Base-by-base conservation (phyloP, 2,797 vertebrate species). In the Acanthopagrus latus region DNA sequence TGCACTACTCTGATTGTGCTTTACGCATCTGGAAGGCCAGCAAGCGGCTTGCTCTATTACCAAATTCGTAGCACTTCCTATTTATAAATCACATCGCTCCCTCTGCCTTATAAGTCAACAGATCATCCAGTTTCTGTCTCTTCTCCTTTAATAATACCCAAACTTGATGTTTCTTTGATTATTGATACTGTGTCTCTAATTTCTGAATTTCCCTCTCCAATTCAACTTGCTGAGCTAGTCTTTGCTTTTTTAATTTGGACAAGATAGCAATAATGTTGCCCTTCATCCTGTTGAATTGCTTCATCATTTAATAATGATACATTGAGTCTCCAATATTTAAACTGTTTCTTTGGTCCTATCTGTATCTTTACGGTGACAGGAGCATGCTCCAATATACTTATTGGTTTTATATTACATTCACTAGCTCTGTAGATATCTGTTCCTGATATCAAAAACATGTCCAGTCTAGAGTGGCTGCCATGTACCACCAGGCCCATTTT, bases 41-140 rank as follows among this genome's bases (percentile, higher is more conserved):
- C n/a, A n/a, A n/a, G n/a, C n/a, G n/a, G n/a, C n/a, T n/a, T n/a
- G n/a, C n/a, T n/a, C n/a, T n/a, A n/a, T n/a, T n/a, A n/a, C n/a
- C n/a, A n/a, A n/a, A n/a, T n/a, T n/a, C n/a, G n/a, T n/a, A n/a
- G n/a, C n/a, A n/a, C n/a, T n/a, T n/a, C n/a, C n/a, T n/a, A n/a
- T n/a, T n/a, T n/a, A n/a, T n/a, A n/a, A n/a, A n/a, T n/a, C n/a
- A n/a, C n/a, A n/a, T n/a, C n/a, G n/a, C n/a, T n/a, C n/a, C n/a
- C n/a, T n/a, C n/a, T n/a, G n/a, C n/a, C n/a, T n/a, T n/a, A n/a
- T 38, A 84, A 3, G 27, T 84, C 25, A 78, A 65, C 4, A 78
- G 60, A 6, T 85, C 50, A 71, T 85, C 71, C 3, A 81, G 8
- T 78, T 78, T 74, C 18, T 67, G 55, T 58, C 74, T 74, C 4